Conservation (phyloP, 2,797 vertebrate genomes). For the Meriones psammophilus region DNA sequence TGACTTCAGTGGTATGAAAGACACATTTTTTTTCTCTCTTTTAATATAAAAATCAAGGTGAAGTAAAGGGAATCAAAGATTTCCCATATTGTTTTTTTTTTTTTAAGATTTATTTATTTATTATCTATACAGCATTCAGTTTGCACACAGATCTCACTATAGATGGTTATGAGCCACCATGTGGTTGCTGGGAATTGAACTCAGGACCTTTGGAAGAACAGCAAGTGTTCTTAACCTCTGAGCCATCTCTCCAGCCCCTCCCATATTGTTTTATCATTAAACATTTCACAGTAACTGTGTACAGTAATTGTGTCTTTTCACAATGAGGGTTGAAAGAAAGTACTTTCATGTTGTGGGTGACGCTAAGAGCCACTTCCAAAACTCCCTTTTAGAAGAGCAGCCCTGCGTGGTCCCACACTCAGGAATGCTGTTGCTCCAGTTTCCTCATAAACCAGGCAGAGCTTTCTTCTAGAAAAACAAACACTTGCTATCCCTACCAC, state of each 20-base stretch:
- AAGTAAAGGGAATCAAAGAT: neutral
- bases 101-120: too few relatives aligned
- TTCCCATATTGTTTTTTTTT: neutral
- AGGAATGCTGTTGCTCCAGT: too few relatives aligned
- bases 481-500: too few relatives aligned
- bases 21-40: neutral
- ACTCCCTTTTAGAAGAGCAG: neutral
- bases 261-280: neutral
- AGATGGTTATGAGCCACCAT: too few relatives aligned
- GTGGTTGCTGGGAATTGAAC: too few relatives aligned
- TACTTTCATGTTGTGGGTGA: neutral
- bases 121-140: too few relatives aligned
- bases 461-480: neutral
- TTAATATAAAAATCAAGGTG: constrained; percentile 6
- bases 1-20: neutral
- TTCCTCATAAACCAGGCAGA: neutral
- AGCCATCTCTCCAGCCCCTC: too few relatives aligned
- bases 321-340: fast-evolving
- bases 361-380: neutral
- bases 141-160: too few relatives aligned
- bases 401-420: fast-evolving
- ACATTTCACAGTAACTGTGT: neutral
- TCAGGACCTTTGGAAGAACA: too few relatives aligned
- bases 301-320: neutral
- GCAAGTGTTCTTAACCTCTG: too few relatives aligned